These are phyloP conservation scores for Eristalinus sepulchralis DNA, from an alignment of 2,888 invertebrate genomes.

Conservation along the genomic window DNA sequence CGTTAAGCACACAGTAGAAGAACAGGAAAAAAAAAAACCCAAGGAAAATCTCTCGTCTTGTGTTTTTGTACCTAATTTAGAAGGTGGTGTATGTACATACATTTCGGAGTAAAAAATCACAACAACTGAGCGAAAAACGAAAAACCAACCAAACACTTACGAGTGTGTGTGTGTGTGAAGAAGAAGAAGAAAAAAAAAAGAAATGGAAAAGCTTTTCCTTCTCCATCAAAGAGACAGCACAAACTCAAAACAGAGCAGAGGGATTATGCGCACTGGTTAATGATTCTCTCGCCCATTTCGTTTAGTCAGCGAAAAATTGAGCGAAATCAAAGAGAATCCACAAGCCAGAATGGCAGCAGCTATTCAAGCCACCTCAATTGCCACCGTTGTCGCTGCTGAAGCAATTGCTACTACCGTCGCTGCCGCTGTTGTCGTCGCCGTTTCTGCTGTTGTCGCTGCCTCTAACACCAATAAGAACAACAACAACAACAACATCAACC, in stretches of 20 bases:
- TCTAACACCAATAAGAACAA: no score
- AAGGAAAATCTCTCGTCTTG: constrained; percentile 34
- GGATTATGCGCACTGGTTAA: background rate
- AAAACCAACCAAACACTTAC: constrained; percentile 9
- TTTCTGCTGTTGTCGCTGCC: no score
- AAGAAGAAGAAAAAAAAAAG: constrained; percentile 30
- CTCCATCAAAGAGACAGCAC: background rate
- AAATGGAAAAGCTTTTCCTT: constrained; percentile 34
- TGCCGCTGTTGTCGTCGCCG: background rate
- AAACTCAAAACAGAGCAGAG: constrained; percentile 7
- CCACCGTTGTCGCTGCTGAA: background rate
- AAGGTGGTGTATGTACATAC: constrained; percentile 33
- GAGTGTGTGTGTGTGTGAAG: background rate
- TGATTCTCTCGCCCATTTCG: background rate
- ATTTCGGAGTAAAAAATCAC: constrained; percentile 36
- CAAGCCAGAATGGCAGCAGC: constrained; percentile 19
- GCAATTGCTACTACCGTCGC: background rate
- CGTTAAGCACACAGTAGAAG: background rate
- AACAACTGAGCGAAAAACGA: constrained; percentile 64
- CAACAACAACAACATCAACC: background rate
- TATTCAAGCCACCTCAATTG: background rate
- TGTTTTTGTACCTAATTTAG: constrained; percentile 60
- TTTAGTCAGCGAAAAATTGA: background rate
- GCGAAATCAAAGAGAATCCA: constrained; percentile 14
- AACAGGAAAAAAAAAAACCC: constrained; percentile 13